Evolutionary conservation across 2,113 vertebrate genomes (phyloP), one percentile per base, ranked within the genome.

Genomic region (Thermophis baileyi): DNA sequence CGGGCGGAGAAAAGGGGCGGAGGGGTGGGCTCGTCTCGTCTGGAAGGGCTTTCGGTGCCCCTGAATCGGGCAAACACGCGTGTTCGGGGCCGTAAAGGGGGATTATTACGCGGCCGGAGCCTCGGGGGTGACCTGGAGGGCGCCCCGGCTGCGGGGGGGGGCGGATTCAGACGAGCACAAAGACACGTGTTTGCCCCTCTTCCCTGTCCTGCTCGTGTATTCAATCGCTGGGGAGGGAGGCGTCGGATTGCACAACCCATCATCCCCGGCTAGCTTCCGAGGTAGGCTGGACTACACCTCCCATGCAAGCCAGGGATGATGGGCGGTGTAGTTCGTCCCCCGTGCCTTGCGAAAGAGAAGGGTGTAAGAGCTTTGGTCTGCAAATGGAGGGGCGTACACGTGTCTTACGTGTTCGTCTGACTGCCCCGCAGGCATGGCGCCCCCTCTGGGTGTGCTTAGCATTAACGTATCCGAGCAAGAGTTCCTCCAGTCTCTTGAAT

Each of bases 1-100:
- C 60, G 9, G 35, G 12, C 6, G 3, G 2, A 18, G 16, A 6
- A 12, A 25, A 27, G 4, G 2, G 22, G 12, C 3, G 24, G 74
- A 24, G 5, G 0, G 46, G 25, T 0, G 3, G 54, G 14, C 1
- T 20, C 6, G 5, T 6, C 9, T 27, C 7, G n/a, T 16, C 9
- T 9, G 47, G 55, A 30, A 18, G 2, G 0, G 4, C 8, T 1
- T 20, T 18, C 8, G 14, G 12, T 6, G 1, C 27, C 3, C 50
- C 24, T 20, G 20, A 7, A 35, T 5, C 7, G 14, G 8, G 5
- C 9, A 14, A 30, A 44, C 8, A 53, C 11, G 85, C 2, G 30
- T 27, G 54, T 35, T 16, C 10, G 53, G 46, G 25, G 0, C 9
- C 1, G 27, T 74, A 6, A 20, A 30, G 1, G 1, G 47, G 3